Evolutionary conservation across 2,113 vertebrate genomes (phyloP), one percentile per base, ranked within the genome.

Genomic region (Amblyornis subalaris): DNA sequence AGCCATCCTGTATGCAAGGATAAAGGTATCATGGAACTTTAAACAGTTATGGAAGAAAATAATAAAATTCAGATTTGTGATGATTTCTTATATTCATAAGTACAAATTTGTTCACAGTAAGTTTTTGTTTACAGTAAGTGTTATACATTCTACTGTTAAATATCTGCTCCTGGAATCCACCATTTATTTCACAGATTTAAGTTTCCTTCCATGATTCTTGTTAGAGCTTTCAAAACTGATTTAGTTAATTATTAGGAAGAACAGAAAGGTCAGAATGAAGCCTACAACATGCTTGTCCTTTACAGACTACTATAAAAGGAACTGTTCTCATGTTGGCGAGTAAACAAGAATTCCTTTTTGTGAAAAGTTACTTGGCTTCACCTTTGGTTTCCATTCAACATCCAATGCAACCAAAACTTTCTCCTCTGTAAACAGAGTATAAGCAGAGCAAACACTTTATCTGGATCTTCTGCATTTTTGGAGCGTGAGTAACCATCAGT

Each of bases 301-400:
- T 83, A 70, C 55, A 90, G 89, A 58, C 88, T 95, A 61, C 93
- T 95, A 94, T 95, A 95, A 96, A 96, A 95, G 95, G 95, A 96
- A 88, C 51, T 94, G 93, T 91, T 97, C 88, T 90, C 76, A 73
- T 22, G 51, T 62, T 96, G 95, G 96, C 92, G 3, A 96, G 82
- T 92, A 95, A 94, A 71, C 94, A 96, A 96, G 96, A 96, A 96
- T 96, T 90, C 79, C 35, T 92, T 83, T 96, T 95, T 54, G 51
- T 90, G 64, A 93, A 80, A 96, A 95, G 79, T 83, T 82, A 80
- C 69, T 96, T 96, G 96, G 94, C 96, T 96, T 93, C 92, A 96
- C 90, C 94, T 96, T 95, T 92, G 82, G 67, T 90, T 94, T 94
- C 90, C 62, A 93, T 35, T 94, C 64, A 90, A 96, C 78, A n/a